Evolutionary conservation across 2,888 invertebrate genomes (phyloP), one percentile per base, ranked within the genome.

Genomic region (Lamellibrachia columna): DNA sequence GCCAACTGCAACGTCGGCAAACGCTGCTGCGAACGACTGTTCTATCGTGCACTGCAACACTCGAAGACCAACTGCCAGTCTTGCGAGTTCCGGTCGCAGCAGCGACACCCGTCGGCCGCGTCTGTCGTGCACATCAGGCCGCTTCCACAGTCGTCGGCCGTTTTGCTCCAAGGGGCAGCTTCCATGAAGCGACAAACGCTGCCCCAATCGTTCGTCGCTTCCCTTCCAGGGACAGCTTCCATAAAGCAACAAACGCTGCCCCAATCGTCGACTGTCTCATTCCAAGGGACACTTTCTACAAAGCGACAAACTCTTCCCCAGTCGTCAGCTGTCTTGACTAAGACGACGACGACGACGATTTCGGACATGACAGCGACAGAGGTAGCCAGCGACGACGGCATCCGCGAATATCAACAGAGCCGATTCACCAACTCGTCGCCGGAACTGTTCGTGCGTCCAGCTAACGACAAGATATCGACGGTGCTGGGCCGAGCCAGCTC

Each of bases 11-110:
- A 75, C 75, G 75, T 75, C 75, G 75, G 75, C 22, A 75, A 75
- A 75, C 75, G 75, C 75, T 75, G 75, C 75, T 22, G 75, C 75
- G 75, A 75, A n/a, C 75, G 75, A 75, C 22, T 75, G 75, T 75
- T 75, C 75, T 4, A 75, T 3, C 75, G 3, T 75, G 75, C 22
- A 75, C n/a, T 75, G 75, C 75, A n/a, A 15, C 75, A 75, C 75
- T 15, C 75, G 75, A 75, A 75, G 75, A 75, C 22, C 22, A 75
- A 75, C 75, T 75, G 75, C 6, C 75, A 75, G 75, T 15, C 75
- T 15, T 75, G 75, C n/a, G 75, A 75, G 75, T 15, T 75, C 2
- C 75, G 75, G 15, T 75, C 6, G 75, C 75, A 75, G 75, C 75
- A 75, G 75, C 75, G 75, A 75, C 22, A 22, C 22, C 22, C 15